These are phyloP conservation scores for Anguilla megastoma DNA, from an alignment of 2,797 vertebrate species.

Conservation along the genomic window DNA sequence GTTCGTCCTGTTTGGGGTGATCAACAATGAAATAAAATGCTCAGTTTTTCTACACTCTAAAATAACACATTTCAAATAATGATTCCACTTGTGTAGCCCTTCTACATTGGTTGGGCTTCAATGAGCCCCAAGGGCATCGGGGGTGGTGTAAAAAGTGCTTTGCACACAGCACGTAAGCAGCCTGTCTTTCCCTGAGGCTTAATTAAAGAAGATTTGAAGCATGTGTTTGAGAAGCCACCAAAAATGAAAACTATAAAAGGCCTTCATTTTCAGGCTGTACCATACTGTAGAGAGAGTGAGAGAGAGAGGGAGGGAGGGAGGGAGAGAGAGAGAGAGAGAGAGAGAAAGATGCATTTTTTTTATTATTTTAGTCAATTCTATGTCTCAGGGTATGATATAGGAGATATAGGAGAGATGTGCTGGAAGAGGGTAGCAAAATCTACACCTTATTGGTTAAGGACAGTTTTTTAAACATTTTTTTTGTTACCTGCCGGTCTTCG, in stretches of 20 bases:
- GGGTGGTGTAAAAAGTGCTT: neutral
- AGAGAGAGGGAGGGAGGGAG: too few relatives aligned
- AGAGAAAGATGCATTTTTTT: neutral
- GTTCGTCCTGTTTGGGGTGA: constrained; percentile 68
- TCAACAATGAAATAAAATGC: neutral
- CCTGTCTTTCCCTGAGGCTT: neutral
- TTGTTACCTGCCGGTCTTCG: constrained; percentile 77
- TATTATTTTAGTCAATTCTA: neutral
- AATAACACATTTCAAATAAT: neutral
- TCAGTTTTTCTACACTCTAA: neutral
- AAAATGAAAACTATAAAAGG: neutral
- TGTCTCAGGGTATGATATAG: neutral
- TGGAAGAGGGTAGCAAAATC: neutral
- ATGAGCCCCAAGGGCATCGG: neutral
- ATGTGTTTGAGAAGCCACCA: neutral
- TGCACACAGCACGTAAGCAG: neutral
- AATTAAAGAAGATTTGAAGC: neutral
- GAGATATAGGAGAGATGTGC: neutral
- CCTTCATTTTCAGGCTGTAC: neutral
- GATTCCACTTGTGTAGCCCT: neutral
- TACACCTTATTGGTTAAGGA: neutral
- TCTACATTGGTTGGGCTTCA: neutral
- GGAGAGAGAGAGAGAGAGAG: neutral
- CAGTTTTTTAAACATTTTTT: neutral
- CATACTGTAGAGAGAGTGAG: neutral